These are phyloP conservation scores for Trematomus loennbergii DNA, from an alignment of 2,113 vertebrate genomes.

Conservation along the genomic window DNA sequence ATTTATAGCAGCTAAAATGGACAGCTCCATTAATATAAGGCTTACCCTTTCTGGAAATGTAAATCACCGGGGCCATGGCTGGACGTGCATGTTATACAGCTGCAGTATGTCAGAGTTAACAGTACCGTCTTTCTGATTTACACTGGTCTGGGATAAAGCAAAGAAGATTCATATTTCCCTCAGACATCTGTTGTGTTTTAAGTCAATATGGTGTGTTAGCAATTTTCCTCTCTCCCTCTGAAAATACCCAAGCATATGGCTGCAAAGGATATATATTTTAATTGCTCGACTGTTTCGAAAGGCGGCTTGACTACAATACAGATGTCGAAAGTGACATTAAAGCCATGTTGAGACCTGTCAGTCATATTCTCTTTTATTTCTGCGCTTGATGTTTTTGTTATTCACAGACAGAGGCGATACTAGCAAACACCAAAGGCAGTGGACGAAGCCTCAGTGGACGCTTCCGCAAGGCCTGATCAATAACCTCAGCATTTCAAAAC, in stretches of 20 bases:
- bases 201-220: slow-evolving; percentile 27
- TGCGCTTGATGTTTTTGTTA: slow-evolving; percentile 54
- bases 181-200: slow-evolving; percentile 33
- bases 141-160: slow-evolving; percentile 13
- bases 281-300: slow-evolving; percentile 13
- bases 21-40: slow-evolving; percentile 78
- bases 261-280: slow-evolving; percentile 12
- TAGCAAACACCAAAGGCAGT: slow-evolving; percentile 30
- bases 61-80: slow-evolving; percentile 68
- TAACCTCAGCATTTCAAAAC: slow-evolving; percentile 62
- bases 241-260: slow-evolving; percentile 10
- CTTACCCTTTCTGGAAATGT: slow-evolving; percentile 77
- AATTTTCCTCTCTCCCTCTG: background rate
- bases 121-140: slow-evolving; percentile 57
- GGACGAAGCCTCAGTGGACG: slow-evolving; percentile 54
- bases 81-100: slow-evolving; percentile 55
- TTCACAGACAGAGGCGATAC: slow-evolving; percentile 39
- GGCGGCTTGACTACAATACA: background rate
- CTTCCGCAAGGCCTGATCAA: slow-evolving; percentile 68
- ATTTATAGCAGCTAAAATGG: slow-evolving; percentile 78
- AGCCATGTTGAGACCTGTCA: slow-evolving; percentile 45
- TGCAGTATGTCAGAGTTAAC: slow-evolving; percentile 62
- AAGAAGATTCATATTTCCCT: slow-evolving; percentile 31
- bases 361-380: slow-evolving; percentile 33
- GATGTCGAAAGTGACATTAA: slow-evolving; percentile 8